Base-by-base conservation (phyloP, 2,113 vertebrate genomes). In the Salvelinus namaycush region DNA sequence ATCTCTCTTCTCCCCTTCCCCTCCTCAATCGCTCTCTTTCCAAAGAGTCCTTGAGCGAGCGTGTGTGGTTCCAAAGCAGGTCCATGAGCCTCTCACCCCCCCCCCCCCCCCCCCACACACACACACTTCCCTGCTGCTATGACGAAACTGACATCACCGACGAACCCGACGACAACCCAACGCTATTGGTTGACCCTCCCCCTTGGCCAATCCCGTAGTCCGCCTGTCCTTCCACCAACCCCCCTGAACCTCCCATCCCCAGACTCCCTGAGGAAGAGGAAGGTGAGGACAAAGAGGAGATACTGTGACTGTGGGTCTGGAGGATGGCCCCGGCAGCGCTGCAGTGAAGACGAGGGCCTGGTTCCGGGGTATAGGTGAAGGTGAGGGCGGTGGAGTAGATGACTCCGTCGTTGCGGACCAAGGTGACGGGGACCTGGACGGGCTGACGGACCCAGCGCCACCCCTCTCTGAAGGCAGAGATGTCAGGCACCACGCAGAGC, bases 311-410 rank as follows among this genome's bases (percentile, higher is more conserved):
- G 34, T 86, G 88, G 85, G 96, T 94, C 86, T 96, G 93, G 78
- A 99, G 94, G 83, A 99, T 99, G 68, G 96, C 96, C 76, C 97
- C 97, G 0, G 97, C 96, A 0, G 96, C 97, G 0, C 95, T 96
- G 95, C 97, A 99, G 87, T 99, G 97, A 69, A 97, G 97, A 16
- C 97, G 93, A 0, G 97, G 97, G 74, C 97, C 97, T 0, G 97
- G 97, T 78, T 99, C 97, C 1, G 97, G 97, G 0, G 97, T 99
- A 93, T 99, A 99, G 1, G 97, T 99, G 74, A 99, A 99, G 82
- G 97, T 99, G 92, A 99, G 95, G 89, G 96, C 97, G 68, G 97
- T 99, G 87, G 97, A 93, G 79, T 98, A 99, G 91, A 99, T 99
- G 68, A 99, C 96, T 70, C 97, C 97, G 75, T 99, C 97, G 0